Evolutionary conservation across 2,797 vertebrate genomes (phyloP), one percentile per base, ranked within the genome.

Genomic region (Nannoperca australis): DNA sequence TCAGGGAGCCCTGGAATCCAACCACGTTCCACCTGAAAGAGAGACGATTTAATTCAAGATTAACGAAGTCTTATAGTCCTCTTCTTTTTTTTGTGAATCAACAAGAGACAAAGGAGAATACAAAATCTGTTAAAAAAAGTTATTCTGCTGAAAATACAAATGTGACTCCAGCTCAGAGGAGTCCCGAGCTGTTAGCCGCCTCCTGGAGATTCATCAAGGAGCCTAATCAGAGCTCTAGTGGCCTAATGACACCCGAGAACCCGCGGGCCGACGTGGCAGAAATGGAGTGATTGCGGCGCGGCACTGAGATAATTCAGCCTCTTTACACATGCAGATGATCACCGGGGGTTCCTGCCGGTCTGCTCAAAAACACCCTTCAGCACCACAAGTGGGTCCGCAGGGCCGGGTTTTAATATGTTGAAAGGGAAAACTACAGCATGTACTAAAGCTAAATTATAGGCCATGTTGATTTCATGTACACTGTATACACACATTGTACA

Each of bases 1-100:
- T 95, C 89, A 99, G 93, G 62, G 97, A 96, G 68, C 97, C 97
- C 91, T 99, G 97, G 85, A 98, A 92, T 65, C 97, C 97, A 49
- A 98, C 94, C 86, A 98, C 96, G 62, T 98, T 98, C 97, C 97
- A 98, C 93, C 97, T 99, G 91, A 61, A 51, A 51, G 42, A 2
- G 15, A 7, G 12, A 50, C 1, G 0, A 14, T 7, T 17, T 18
- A 0, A 38, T n/a, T 44, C 30, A n/a, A 51, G 24, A 27, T 27
- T 27, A 27, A 27, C 24, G 24, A 3, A 30, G 20, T 36, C 14
- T 30, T 32, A 42, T n/a, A 18, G 18, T 34, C 13, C 24, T 27
- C 24, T 27, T 27, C 24, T 27, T 2, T 59, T 6, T 32, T 30
- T 38, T 24, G 13, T 18, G 1, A 59, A 9, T 22, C 12, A 45